Percentiles rank a stretch among this genome's conserved stretches.
phyloP scores from a whole-genome alignment of 2,797 vertebrate genomes.

The Gymnothorax reevesii region DNA sequence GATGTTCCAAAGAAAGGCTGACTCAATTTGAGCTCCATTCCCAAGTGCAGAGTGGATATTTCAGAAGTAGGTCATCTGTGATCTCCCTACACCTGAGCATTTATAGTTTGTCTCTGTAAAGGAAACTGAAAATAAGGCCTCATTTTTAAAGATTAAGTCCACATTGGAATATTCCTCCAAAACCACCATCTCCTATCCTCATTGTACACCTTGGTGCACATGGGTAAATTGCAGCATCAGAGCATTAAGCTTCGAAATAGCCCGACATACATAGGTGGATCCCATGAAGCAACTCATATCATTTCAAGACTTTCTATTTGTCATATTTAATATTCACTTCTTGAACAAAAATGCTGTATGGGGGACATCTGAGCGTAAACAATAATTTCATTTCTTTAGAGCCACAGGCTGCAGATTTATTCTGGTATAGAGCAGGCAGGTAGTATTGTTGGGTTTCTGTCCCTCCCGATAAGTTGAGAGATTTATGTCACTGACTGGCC shows the following conservation, averaged over 20 bases:
- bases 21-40: slow-evolving; percentile 16
- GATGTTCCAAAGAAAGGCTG: not conserved
- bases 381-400: too few relatives aligned
- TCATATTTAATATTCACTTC: not conserved
- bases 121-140: slow-evolving; percentile 29
- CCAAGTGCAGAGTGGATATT: not conserved
- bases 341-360: not conserved
- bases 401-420: too few relatives aligned
- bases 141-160: not conserved
- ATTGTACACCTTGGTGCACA: not conserved
- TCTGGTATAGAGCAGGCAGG: too few relatives aligned
- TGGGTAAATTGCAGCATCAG: not conserved
- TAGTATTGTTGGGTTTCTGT: too few relatives aligned
- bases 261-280: not conserved
- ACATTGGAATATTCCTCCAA: not conserved
- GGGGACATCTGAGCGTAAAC: not conserved
- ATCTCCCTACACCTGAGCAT: not conserved
- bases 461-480: too few relatives aligned
- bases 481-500: too few relatives aligned
- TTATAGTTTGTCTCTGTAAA: not conserved
- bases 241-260: not conserved
- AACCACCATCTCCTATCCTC: not conserved
- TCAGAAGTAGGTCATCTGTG: slow-evolving; percentile 18
- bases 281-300: not conserved
- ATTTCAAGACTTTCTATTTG: not conserved